Evolutionary conservation across 2,113 vertebrate species (phyloP), one percentile per base, ranked within the genome.

Genomic region (Carassius auratus): DNA sequence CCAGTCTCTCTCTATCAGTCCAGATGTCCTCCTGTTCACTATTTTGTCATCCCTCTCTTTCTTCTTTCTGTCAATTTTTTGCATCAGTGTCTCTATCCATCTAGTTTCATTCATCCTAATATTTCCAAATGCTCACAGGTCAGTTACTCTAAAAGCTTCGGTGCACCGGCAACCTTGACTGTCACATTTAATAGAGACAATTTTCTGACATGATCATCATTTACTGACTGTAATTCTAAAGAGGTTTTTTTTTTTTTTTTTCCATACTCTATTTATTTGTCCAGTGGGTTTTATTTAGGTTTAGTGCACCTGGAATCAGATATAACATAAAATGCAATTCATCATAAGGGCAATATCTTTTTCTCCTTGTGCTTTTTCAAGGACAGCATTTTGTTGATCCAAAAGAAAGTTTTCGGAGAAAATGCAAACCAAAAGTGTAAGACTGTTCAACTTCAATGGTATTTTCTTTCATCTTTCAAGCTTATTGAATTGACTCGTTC

Each of bases 291-390:
- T 55, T 14, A 59, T 62, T 48, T n/a, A 14, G 26, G 50, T 84
- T 38, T 66, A n/a, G 30, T 59, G n/a, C 13, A 50, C 38, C 52
- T 84, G 21, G n/a, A 71, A 61, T 73, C 66, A 78, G 38, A 83
- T 62, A 42, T 81, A 76, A 45, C 59, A 68, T 7, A 52, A 48
- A 88, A 83, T 45, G 66, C 84, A 73, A n/a, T 74, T 62, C 48
- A 78, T 33, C 52, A 77, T 82, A 83, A 64, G 33, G 8, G 23
- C 52, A 10, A 73, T 59, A 73, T 69, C 55, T 23, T 83, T 8
- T 71, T 73, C 73, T 84, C 42, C 21, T 66, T 57, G 36, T 21
- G 15, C 13, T 75, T 81, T 84, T 87, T 85, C 45, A 78, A 76
- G 36, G 38, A 23, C 78, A 33, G 52, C 19, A 2, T 68, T 82